Base-by-base conservation (phyloP, 2,797 vertebrate genomes). In the Aphelocoma californica region DNA sequence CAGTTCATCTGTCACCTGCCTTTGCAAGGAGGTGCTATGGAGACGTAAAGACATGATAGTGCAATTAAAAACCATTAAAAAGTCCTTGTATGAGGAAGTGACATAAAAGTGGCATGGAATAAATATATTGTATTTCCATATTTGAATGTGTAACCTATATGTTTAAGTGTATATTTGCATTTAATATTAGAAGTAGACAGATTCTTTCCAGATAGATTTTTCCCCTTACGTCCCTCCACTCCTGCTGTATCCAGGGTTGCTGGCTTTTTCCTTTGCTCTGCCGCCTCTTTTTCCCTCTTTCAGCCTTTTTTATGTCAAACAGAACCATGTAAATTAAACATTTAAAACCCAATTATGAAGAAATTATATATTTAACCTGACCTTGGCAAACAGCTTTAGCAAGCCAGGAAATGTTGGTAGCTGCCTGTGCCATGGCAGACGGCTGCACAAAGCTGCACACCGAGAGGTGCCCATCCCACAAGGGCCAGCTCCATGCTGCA, bases 341-440 rank as follows among this genome's bases (percentile, higher is more conserved):
- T 87, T 82, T 60, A 79, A 90, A 92, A 34, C 45, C 7, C 50
- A 88, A n/a, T 73, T 82, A 81, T 54, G 61, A 93, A 81, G 78
- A 93, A 88, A 84, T 66, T 14, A 77, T 53, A 47, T 88, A 64
- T 86, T 93, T 88, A 92, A 53, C 60, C 64, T 42, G 51, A 73
- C 66, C 72, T 88, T 86, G 77, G 53, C 18, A 11, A 90, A 56
- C n/a, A 51, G 31, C 53, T 91, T 75, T 73, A 72, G 64, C 78
- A 53, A 79, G 51, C 64, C 54, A 62, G 56, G 82, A 88, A 60
- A 54, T 13, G 31, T 44, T 86, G 4, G 1, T 90, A 71, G 42
- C 56, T 80, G 50, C 60, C 42, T 1, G 1, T 87, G 60, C 78
- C 54, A 34, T 8, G 38, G 90, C 57, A 90, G 51, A 47, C 0